Evolutionary conservation across 2,797 vertebrate species (phyloP).

Genomic region (Anniella stebbinsi): DNA sequence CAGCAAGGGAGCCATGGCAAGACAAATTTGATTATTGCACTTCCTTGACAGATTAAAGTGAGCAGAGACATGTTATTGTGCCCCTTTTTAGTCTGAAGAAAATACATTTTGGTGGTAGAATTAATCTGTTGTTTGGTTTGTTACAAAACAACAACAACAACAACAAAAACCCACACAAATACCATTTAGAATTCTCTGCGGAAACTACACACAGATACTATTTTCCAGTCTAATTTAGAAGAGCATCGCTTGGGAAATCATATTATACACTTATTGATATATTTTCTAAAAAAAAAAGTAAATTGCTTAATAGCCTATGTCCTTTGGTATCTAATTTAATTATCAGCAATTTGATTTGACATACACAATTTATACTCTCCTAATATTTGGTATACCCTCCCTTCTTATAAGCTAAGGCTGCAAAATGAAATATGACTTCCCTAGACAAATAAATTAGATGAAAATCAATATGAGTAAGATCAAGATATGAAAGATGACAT

Average conservation of each 20-base stretch:
- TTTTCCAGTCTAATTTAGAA: slow-evolving; percentile 11
- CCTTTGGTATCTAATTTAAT: slow-evolving; percentile 44
- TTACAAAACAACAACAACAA: not conserved
- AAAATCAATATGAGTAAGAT: slow-evolving; percentile 41
- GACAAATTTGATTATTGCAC: not conserved
- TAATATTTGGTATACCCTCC: slow-evolving; percentile 24
- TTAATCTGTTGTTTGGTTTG: not conserved
- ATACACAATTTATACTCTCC: slow-evolving; percentile 25
- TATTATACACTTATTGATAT: slow-evolving; percentile 24
- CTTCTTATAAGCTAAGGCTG: slow-evolving; percentile 5
- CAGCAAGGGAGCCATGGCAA: not conserved
- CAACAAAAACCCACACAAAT: not conserved
- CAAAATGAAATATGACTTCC: slow-evolving; percentile 42
- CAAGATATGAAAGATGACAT: slow-evolving; percentile 34
- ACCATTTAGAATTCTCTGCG: not conserved
- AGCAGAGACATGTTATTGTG: not conserved
- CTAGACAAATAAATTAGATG: slow-evolving; percentile 44
- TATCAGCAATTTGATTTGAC: slow-evolving; percentile 35
- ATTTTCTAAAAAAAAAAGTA: slow-evolving; percentile 21
- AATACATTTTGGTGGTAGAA: not conserved
- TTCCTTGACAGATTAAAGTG: slow-evolving; percentile 10
- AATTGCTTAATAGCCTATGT: slow-evolving; percentile 20
- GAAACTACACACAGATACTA: not conserved
- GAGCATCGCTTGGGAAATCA: not conserved
- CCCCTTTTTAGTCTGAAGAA: not conserved